Evolutionary conservation across 2,888 invertebrate species (phyloP).

Genomic region (Conchocele bisecta): DNA sequence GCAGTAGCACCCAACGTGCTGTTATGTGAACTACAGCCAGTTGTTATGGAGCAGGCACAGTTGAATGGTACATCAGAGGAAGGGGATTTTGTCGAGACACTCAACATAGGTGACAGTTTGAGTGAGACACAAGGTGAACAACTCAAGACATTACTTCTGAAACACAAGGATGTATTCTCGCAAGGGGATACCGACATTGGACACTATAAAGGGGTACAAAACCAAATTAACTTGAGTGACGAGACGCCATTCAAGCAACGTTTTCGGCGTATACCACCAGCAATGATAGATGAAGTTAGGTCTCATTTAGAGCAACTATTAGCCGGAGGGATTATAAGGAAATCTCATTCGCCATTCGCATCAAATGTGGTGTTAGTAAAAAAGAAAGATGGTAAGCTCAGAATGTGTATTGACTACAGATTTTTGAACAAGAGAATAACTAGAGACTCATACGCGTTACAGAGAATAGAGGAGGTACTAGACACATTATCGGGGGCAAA

Average conservation of each 20-base stretch:
- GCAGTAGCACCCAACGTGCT: conserved; percentile 2
- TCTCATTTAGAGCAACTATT: not conserved
- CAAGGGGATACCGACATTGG: conserved; percentile 14
- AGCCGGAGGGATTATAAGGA: not conserved
- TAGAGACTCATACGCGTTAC: conserved; percentile 11
- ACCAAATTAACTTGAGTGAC: not conserved
- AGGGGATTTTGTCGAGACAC: no score
- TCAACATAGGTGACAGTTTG: not conserved
- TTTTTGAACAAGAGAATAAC: no score
- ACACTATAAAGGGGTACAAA: conserved; percentile 1
- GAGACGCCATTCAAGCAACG: not conserved
- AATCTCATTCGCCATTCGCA: not conserved
- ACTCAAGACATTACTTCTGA: not conserved
- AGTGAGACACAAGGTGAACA: not conserved
- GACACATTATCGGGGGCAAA: conserved; percentile 9
- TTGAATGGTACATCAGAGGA: no score
- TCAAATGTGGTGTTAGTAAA: not conserved
- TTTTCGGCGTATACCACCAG: no score
- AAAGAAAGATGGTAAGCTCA: not conserved
- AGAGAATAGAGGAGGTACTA: conserved; percentile 7
- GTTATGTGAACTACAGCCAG: conserved; percentile 16
- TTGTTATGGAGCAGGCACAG: not conserved
- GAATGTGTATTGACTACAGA: conserved; percentile 20
- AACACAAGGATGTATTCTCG: not conserved
- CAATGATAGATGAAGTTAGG: conserved; percentile 5